Evolutionary conservation across 1,140 invertebrate genomes (phyloP).

Genomic region (Zaprionus tsacasi): DNA sequence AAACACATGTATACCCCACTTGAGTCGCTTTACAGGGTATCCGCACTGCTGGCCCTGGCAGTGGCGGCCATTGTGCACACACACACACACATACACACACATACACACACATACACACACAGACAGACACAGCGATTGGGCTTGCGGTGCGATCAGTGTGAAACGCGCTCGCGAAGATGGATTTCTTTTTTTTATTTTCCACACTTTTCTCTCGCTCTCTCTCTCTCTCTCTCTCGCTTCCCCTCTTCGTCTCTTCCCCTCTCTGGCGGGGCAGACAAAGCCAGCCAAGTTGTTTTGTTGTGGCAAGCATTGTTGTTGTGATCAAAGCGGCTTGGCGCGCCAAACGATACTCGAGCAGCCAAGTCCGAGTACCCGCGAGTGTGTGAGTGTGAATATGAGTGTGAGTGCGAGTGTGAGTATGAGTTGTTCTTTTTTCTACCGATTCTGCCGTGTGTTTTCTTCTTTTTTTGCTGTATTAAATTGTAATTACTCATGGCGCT

Average conservation of each 20-base stretch:
- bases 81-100: slow-evolving; percentile 18
- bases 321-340: slow-evolving; percentile 80
- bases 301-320: slow-evolving; percentile 82
- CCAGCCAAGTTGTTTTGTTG: slow-evolving; percentile 81
- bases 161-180: slow-evolving; percentile 70
- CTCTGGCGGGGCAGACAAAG: slow-evolving; percentile 55
- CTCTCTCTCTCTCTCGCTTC: not conserved
- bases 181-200: slow-evolving; percentile 73
- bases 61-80: slow-evolving; percentile 46
- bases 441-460: slow-evolving; percentile 25
- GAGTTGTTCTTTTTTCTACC: slow-evolving; percentile 58
- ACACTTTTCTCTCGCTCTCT: slow-evolving; percentile 29
- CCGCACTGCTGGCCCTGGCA: slow-evolving; percentile 12
- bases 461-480: slow-evolving; percentile 64
- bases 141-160: slow-evolving; percentile 60
- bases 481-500: slow-evolving; percentile 69
- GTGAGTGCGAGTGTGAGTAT: slow-evolving; percentile 33
- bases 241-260: not conserved
- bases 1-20: not conserved
- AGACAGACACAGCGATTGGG: slow-evolving; percentile 13
- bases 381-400: slow-evolving; percentile 7
- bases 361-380: not conserved
- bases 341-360: slow-evolving; percentile 50
- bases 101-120: not conserved
- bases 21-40: slow-evolving; percentile 1